These are phyloP conservation scores for Scartelaos histophorus DNA, from an alignment of 2,113 vertebrate genomes.

Conservation along the genomic window DNA sequence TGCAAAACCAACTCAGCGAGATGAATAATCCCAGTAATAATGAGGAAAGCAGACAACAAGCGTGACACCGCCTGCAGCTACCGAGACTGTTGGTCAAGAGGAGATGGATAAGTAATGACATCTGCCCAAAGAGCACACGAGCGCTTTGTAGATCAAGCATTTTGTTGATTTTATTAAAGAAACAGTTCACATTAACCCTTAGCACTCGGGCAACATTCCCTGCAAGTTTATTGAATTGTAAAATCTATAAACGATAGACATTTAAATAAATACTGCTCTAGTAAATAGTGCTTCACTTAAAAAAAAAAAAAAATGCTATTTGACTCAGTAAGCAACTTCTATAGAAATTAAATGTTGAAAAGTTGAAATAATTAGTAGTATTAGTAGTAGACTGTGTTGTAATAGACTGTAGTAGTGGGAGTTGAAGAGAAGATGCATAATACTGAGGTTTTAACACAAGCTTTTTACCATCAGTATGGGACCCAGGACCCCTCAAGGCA, in stretches of 20 bases:
- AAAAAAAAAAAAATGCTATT: too few species aligned
- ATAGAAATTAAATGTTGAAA: neutral
- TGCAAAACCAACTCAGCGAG: constrained; percentile 43
- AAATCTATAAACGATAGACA: neutral
- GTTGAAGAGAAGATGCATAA: too few species aligned
- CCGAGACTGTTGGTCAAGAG: constrained; percentile 14
- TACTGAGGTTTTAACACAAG: too few species aligned
- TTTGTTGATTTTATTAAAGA: constrained; percentile 30
- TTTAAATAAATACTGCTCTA: neutral
- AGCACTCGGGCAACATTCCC: neutral
- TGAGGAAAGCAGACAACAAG: constrained; percentile 47
- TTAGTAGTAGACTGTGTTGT: too few species aligned
- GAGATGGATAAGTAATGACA: constrained; percentile 49
- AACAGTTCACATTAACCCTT: constrained; percentile 12
- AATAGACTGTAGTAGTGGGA: neutral
- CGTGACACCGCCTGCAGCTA: constrained; percentile 37
- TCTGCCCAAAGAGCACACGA: constrained; percentile 25
- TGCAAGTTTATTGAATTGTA: constrained; percentile 1
- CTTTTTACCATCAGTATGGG: too few species aligned
- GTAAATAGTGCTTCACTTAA: neutral
- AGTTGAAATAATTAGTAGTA: neutral
- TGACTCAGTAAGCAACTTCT: neutral
- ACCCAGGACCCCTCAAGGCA: too few species aligned
- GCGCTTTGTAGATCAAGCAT: constrained; percentile 9
- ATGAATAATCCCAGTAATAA: constrained; percentile 60